These are phyloP conservation scores for Lytechinus pictus DNA, from an alignment of 35 echinoderm and acorn worm genomes.

Conservation along the genomic window DNA sequence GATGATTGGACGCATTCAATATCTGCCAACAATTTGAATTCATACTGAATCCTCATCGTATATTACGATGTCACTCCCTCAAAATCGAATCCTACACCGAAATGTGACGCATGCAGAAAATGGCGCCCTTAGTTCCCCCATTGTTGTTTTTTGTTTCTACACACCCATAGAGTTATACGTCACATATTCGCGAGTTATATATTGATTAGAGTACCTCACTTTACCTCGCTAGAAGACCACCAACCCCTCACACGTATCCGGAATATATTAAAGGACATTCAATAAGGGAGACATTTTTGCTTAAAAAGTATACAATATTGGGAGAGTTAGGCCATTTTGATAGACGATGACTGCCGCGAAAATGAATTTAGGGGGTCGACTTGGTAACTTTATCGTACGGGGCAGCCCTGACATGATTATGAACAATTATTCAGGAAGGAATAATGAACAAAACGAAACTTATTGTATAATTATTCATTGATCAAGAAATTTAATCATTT, in stretches of 20 bases:
- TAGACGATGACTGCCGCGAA: no score
- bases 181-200: background rate
- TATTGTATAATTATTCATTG: no score
- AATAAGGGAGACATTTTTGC: background rate
- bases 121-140: background rate
- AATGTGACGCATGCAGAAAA: background rate
- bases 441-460: no score
- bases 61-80: background rate
- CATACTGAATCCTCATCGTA: background rate
- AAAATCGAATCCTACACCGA: background rate
- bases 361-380: no score
- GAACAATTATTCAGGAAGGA: no score
- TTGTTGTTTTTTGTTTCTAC: background rate
- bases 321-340: no score
- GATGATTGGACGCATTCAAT: background rate
- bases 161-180: background rate
- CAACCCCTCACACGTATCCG: background rate
- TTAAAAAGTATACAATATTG: background rate
- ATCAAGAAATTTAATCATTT: no score
- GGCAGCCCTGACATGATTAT: no score
- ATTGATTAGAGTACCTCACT: background rate
- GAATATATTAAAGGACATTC: background rate
- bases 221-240: background rate
- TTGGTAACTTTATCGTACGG: no score
- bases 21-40: background rate